Percentiles rank a stretch among this genome's conserved stretches.
These are phyloP conservation scores for Melopsittacus undulatus DNA, from an alignment of 2,797 vertebrate species.

Conservation along the genomic window DNA sequence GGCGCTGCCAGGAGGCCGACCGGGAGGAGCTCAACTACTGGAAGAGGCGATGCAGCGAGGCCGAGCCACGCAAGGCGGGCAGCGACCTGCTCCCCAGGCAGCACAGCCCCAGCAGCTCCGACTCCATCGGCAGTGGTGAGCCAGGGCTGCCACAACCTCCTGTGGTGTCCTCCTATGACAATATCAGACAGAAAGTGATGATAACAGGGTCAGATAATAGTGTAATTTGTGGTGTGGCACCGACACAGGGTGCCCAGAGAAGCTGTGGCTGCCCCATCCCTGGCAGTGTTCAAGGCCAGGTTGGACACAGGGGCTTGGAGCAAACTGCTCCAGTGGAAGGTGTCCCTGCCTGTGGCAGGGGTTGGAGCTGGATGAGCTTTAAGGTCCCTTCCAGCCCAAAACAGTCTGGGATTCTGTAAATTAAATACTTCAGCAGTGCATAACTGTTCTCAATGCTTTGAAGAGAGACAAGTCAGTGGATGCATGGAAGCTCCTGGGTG, in stretches of 20 bases:
- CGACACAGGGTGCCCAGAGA: background rate
- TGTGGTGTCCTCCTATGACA: background rate
- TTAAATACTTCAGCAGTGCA: background rate
- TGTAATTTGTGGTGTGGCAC: background rate
- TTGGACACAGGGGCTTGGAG: background rate
- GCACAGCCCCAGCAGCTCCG: constrained; percentile 89
- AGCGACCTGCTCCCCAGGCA: constrained; percentile 83
- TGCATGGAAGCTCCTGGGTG: background rate
- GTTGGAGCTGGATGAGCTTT: background rate
- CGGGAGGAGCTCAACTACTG: constrained; percentile 97
- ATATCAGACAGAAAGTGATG: background rate
- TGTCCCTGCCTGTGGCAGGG: background rate
- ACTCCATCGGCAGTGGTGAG: constrained; percentile 82
- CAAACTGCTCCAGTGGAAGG: background rate
- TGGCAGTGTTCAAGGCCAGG: background rate
- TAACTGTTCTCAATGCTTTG: background rate
- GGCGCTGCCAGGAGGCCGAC: constrained; percentile 96
- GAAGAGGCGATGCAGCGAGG: constrained; percentile 90
- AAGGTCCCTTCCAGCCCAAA: background rate
- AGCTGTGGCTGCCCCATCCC: background rate
- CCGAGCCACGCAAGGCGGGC: constrained; percentile 88
- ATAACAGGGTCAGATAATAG: background rate
- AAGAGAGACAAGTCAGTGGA: accelerated
- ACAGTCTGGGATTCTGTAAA: background rate
- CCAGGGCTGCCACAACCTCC: background rate